phyloP scores from a whole-genome alignment of 2,797 vertebrate species.

The Acomys russatus region DNA sequence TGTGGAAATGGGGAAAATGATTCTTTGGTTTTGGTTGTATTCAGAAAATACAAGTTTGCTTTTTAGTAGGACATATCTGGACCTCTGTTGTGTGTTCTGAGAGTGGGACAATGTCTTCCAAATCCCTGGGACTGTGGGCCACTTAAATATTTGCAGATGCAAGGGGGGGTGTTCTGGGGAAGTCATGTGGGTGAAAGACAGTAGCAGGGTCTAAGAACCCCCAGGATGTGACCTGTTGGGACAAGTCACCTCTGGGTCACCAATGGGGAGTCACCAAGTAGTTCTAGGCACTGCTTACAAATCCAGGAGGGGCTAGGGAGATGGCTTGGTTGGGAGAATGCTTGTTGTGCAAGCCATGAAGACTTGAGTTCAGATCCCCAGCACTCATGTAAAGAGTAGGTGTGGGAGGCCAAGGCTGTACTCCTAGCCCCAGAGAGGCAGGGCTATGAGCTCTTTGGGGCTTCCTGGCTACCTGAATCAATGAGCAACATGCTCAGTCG shows the following conservation, averaged over 20 bases:
- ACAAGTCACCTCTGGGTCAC: not conserved
- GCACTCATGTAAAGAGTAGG: not conserved
- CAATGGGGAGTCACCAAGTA: not conserved
- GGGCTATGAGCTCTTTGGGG: not conserved
- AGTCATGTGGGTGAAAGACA: not conserved
- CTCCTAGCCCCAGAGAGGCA: not conserved
- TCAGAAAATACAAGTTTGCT: not conserved
- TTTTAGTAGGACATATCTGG: not conserved
- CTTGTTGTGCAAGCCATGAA: not conserved
- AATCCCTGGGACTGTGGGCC: not conserved
- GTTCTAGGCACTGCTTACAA: not conserved
- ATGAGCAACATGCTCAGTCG: not conserved
- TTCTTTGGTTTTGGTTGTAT: not conserved
- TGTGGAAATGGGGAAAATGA: too few species aligned
- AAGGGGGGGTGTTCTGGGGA: not conserved
- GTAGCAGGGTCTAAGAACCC: rapidly evolving
- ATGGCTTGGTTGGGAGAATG: not conserved
- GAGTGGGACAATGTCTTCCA: not conserved
- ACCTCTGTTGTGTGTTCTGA: slow-evolving; percentile 2
- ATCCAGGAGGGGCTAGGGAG: not conserved
- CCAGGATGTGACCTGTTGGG: not conserved
- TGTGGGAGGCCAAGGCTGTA: not conserved
- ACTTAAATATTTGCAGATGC: not conserved
- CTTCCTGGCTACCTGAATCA: not conserved
- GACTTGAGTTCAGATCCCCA: not conserved